Evolutionary conservation across 1,140 invertebrate species (phyloP).

Genomic region (Grapholita molesta): DNA sequence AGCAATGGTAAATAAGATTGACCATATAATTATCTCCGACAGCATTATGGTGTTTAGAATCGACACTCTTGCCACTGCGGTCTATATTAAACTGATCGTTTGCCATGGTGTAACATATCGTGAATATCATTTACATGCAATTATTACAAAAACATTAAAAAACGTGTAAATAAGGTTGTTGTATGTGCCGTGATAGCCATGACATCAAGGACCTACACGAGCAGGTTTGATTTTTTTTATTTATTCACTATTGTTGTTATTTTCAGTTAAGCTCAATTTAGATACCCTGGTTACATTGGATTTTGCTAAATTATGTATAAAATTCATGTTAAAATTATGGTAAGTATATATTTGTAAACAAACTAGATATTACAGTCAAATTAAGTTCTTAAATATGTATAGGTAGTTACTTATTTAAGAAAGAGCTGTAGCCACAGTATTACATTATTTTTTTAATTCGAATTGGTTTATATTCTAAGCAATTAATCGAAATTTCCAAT

Average conservation of each 20-base stretch:
- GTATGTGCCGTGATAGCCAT: not conserved
- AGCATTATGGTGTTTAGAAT: not conserved
- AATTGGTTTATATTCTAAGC: no score
- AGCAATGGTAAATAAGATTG: not conserved
- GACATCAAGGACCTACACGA: not conserved
- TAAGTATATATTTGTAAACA: no score
- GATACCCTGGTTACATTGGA: not conserved
- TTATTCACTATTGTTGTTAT: not conserved
- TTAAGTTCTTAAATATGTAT: no score
- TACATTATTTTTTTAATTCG: no score
- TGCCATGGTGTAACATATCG: not conserved
- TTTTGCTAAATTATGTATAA: no score
- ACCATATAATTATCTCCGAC: not conserved
- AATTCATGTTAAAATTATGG: not conserved
- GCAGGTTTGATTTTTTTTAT: not conserved
- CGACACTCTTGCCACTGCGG: not conserved
- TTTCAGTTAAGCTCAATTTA: not conserved
- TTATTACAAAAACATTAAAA: not conserved
- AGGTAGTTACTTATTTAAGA: no score
- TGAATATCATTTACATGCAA: not conserved
- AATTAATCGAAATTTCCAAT: no score
- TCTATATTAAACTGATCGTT: slow-evolving; percentile 7
- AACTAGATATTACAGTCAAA: no score
- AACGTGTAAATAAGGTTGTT: not conserved
- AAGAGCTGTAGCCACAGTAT: no score